Percentiles rank a stretch among this genome's conserved stretches.
Conservation (phyloP, 2,113 vertebrate genomes). For the Nibea coibor region DNA sequence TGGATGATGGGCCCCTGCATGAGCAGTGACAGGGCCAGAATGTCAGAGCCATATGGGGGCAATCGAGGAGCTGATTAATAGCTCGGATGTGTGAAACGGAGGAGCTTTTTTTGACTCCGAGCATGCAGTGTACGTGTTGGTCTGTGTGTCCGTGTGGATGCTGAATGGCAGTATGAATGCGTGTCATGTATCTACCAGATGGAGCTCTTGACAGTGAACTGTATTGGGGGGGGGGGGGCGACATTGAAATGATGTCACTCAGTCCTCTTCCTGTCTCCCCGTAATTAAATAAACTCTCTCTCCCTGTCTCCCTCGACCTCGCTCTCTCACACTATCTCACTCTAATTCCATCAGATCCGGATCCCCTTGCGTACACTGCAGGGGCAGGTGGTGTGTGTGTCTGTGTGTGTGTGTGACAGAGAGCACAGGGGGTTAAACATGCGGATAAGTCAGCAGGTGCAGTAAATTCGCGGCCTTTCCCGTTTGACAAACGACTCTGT, state of each 20-base stretch:
- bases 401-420: conserved; percentile 33
- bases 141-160: conserved; percentile 21
- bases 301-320: conserved; percentile 25
- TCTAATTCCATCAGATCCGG: conserved; percentile 74
- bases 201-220: conserved; percentile 72
- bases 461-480: conserved; percentile 73
- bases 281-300: conserved; percentile 73
- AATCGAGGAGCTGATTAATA: conserved; percentile 50
- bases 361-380: conserved; percentile 38
- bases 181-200: conserved; percentile 65
- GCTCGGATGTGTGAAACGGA: conserved; percentile 47
- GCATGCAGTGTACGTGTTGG: conserved; percentile 19
- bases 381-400: conserved; percentile 49
- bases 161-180: not conserved
- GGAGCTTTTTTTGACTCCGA: conserved; percentile 34
- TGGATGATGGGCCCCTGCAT: conserved; percentile 9
- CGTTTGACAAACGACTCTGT: conserved; percentile 82
- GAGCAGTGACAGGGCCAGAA: conserved; percentile 50
- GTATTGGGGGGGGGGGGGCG: conserved; percentile 29
- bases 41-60: conserved; percentile 51
- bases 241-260: conserved; percentile 77
- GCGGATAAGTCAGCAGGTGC: conserved; percentile 56
- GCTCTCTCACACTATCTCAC: conserved; percentile 33
- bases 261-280: conserved; percentile 73
- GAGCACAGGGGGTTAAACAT: conserved; percentile 71